phyloP scores from a whole-genome alignment of 2,113 vertebrate genomes.

The Reinhardtius hippoglossoides region DNA sequence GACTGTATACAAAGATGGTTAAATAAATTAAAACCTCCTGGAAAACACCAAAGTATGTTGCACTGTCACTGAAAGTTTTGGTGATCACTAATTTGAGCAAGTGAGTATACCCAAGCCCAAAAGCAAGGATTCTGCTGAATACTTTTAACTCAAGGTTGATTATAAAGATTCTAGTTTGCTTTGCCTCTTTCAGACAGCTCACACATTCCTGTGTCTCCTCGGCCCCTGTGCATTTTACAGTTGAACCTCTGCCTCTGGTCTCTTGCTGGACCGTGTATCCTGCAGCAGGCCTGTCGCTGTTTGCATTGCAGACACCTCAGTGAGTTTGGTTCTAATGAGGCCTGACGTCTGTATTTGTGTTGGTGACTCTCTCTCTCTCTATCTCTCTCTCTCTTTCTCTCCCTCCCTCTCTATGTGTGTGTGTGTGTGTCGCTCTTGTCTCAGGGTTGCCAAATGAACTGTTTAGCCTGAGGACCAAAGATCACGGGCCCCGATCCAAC shows the following conservation, averaged over 20 bases:
- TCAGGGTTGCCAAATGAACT: slow-evolving; percentile 71
- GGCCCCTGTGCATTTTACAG: slow-evolving; percentile 15
- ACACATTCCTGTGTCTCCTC: slow-evolving; percentile 14
- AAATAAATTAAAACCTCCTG: too few relatives aligned
- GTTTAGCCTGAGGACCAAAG: slow-evolving; percentile 72
- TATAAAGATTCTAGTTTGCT: neutral
- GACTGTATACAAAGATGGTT: too few relatives aligned
- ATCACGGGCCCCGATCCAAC: slow-evolving; percentile 52
- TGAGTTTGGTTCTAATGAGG: slow-evolving; percentile 74
- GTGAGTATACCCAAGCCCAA: neutral
- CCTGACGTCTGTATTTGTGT: slow-evolving; percentile 69
- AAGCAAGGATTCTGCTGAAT: neutral
- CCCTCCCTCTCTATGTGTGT: slow-evolving; percentile 30
- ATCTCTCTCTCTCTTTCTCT: slow-evolving; percentile 28
- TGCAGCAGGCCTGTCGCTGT: slow-evolving; percentile 61
- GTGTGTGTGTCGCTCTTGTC: slow-evolving; percentile 67
- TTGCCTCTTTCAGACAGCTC: slow-evolving; percentile 6
- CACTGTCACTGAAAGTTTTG: too few relatives aligned
- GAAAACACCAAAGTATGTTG: too few relatives aligned
- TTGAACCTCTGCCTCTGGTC: slow-evolving; percentile 31
- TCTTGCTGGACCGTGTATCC: slow-evolving; percentile 45
- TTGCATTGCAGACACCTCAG: slow-evolving; percentile 74
- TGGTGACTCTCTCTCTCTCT: slow-evolving; percentile 35
- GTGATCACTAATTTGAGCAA: too few relatives aligned
- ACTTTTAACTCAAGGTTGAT: neutral